These are phyloP conservation scores for Marmota flaviventris DNA, from an alignment of 2,113 vertebrate genomes.

Conservation along the genomic window DNA sequence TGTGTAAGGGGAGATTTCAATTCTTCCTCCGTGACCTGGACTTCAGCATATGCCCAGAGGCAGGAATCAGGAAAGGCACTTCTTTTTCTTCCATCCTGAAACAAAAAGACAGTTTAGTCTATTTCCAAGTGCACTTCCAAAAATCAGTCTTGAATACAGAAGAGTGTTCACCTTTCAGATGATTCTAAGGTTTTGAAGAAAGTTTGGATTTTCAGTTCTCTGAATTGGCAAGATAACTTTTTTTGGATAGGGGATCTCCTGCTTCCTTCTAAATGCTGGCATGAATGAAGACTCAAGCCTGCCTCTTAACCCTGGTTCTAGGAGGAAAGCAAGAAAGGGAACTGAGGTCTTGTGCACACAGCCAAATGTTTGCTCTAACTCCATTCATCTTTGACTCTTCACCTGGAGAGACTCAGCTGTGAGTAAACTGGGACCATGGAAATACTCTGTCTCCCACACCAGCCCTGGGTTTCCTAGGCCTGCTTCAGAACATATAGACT, in stretches of 20 bases:
- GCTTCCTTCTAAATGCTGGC: background rate
- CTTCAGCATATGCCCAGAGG: background rate
- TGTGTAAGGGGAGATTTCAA: fast-evolving
- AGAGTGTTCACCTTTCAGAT: background rate
- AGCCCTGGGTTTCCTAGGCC: constrained; percentile 56
- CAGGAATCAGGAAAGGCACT: background rate
- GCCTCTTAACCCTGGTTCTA: background rate
- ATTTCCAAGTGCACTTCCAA: background rate
- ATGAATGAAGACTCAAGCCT: background rate
- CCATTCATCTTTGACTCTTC: constrained; percentile 76
- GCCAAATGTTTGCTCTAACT: background rate
- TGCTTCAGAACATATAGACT: constrained; percentile 71
- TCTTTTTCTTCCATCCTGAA: background rate
- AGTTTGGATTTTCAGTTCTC: background rate
- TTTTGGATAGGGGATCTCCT: background rate
- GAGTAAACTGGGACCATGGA: constrained; percentile 64
- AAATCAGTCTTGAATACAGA: background rate
- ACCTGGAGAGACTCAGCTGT: constrained; percentile 67
- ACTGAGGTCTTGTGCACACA: background rate
- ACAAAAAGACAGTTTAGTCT: background rate
- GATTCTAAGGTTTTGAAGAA: background rate
- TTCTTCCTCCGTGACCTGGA: background rate
- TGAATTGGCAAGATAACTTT: background rate
- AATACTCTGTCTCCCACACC: constrained; percentile 67
- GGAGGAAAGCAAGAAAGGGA: background rate